Evolutionary conservation across 2,113 vertebrate species (phyloP), one percentile per base, ranked within the genome.

Genomic region (Cyrtonyx montezumae): DNA sequence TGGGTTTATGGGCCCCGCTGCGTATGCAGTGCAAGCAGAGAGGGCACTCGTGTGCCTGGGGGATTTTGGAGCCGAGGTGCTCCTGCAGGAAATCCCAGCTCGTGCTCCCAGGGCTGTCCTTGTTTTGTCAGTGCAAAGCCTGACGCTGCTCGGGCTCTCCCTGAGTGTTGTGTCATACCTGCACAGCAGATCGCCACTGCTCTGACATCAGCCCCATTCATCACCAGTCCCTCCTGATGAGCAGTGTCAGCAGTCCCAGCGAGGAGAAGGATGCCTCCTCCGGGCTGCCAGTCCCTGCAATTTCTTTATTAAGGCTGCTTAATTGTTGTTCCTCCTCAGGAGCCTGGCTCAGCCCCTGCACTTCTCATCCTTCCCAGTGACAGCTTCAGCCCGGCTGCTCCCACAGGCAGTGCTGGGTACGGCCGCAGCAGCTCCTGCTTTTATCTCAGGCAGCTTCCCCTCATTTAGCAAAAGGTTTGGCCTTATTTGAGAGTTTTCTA

Each of bases 311-410:
- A 25, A 82, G 34, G 65, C 78, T 87, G 88, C 45, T 90, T 37
- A 32, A 94, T 91, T 94, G 93, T 91, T 88, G 82, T 70, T 89
- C 79, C 87, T 84, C 76, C 21, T 32, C 67, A 19, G 82, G 84
- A 92, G 81, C 36, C 71, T 22, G 1, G 42, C 65, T 93, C 82
- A 79, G 89, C 78, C 85, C 87, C 88, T 58, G 15, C 80, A 68
- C 93, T 95, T 95, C 22, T 62, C n/a, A 71, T 90, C 82, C 69
- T 71, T 16, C 13, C 6, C 82, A 61, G 74, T 8, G 55, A 69
- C 80, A 90, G 80, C 3, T 0, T 0, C 22, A 73, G 87, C 55
- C 58, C 17, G 48, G 28, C 71, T 79, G 67, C 88, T 42, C 68
- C 80, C 87, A 28, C 8, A 3, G 85, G 71, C 43, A 42, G 14